Evolutionary conservation across 2,797 vertebrate species (phyloP).

Genomic region (Esox masquinongy): DNA sequence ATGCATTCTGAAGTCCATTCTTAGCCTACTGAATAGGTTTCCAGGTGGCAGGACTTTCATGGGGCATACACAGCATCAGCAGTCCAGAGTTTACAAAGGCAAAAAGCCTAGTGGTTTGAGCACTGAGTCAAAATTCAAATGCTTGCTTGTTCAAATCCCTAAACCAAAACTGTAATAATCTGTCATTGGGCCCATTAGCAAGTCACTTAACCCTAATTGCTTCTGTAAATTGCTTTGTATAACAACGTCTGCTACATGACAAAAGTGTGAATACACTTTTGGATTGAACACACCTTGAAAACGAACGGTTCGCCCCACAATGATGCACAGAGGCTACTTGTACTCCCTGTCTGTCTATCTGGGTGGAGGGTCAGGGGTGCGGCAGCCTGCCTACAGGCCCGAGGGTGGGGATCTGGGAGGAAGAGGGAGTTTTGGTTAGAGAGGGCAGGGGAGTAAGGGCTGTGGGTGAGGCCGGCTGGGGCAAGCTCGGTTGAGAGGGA

Average conservation of each 20-base stretch:
- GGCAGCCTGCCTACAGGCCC: neutral
- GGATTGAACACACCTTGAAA: constrained; percentile 6
- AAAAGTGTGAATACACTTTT: neutral
- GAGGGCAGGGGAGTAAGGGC: neutral
- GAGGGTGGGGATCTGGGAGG: neutral
- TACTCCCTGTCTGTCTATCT: neutral
- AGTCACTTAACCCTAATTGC: too few species aligned
- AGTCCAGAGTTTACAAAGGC: too few species aligned
- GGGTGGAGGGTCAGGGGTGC: neutral
- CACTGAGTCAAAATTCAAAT: too few species aligned
- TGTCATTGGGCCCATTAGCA: too few species aligned
- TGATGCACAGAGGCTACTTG: constrained; percentile 23
- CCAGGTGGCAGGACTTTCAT: too few species aligned
- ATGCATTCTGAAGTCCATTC: too few species aligned
- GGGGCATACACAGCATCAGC: too few species aligned
- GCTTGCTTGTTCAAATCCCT: too few species aligned
- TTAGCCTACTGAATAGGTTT: too few species aligned
- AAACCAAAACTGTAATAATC: too few species aligned
- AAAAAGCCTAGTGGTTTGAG: too few species aligned
- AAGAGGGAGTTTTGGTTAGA: neutral
- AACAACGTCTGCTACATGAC: neutral
- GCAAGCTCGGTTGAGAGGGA: neutral
- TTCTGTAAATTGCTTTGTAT: neutral
- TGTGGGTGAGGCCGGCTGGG: neutral
- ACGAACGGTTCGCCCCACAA: neutral